Base-by-base conservation (phyloP, 2,888 invertebrate species). In the Drosophila niveifrons region DNA sequence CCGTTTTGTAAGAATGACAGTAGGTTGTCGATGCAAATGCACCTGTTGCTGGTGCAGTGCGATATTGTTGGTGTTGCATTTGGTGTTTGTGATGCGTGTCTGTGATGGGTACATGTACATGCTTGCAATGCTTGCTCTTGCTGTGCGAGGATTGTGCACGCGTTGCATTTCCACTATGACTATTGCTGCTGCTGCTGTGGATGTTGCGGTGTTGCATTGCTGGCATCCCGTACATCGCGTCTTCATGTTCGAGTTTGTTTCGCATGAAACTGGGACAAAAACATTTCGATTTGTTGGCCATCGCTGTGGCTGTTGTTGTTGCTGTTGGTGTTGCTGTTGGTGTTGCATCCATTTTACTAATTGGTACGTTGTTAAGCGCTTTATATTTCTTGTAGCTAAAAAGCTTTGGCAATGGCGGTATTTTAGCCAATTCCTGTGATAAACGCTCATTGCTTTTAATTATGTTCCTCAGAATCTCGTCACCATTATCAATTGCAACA, bases 371-470 rank as follows among this genome's bases (percentile, higher is more conserved):
- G 23, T 23, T 23, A 23, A 23, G 51, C 53, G 59, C 7, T 67
- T 13, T 70, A 47, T 66, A 55, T 64, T 63, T 78, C 15, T 69
- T 83, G 52, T 78, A 75, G 63, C 75, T 68, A 13, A 76, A 63
- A 39, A 87, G 13, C 55, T 81, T 82, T 10, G 91, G 90, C 65
- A 91, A 48, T 36, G 91, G 91, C 7, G 83, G 89, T 80, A 91
- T 91, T 81, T 91, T 91, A 44, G 90, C 89, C 80, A 90, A 68
- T 65, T 91, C 86, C 62, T 68, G 66, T 23, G 88, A 80, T 66
- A 91, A 73, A 7, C 90, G 84, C 56, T 88, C 86, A 47, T 90
- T 91, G 68, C 91, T 91, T n/a, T 80, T 82, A 39, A 81, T 90
- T 18, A 91, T 90, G 58, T 91, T 91, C 36, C 75, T 66, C 41